A percentile compares a stretch with the other conserved stretches of the same genome.
phyloP scores from a whole-genome alignment of 1,140 invertebrate genomes.

The Lordiphosa clarofinis region DNA sequence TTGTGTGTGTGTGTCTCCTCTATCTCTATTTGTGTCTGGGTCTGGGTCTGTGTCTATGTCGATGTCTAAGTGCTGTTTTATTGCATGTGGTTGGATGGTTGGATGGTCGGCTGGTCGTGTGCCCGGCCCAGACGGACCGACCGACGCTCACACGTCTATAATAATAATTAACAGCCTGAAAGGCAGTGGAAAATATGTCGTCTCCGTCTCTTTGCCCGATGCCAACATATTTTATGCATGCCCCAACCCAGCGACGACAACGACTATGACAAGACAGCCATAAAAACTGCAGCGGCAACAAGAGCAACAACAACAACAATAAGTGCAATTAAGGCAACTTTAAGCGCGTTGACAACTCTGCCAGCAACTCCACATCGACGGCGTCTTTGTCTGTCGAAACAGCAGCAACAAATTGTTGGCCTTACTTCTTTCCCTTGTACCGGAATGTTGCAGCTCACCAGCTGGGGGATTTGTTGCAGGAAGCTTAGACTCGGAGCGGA shows the following conservation, averaged over 20 bases:
- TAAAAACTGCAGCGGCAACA: constrained; percentile 43
- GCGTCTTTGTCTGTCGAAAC: constrained; percentile 38
- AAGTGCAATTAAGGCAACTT: constrained; percentile 69
- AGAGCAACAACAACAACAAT: constrained; percentile 36
- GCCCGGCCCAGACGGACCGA: constrained; percentile 39
- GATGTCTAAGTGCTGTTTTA: constrained; percentile 73
- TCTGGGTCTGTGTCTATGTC: constrained; percentile 23
- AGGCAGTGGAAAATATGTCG: constrained; percentile 57
- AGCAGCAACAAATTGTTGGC: constrained; percentile 65
- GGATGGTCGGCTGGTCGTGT: constrained; percentile 31
- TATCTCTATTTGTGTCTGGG: constrained; percentile 10
- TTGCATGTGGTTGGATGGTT: constrained; percentile 62
- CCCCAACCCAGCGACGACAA: constrained; percentile 30
- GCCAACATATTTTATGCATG: constrained; percentile 73
- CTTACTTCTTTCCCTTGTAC: constrained; percentile 51
- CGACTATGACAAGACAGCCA: constrained; percentile 53
- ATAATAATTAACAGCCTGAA: constrained; percentile 78
- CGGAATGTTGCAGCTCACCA: constrained; percentile 50
- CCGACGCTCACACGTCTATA: constrained; percentile 71
- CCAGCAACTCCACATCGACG: constrained; percentile 63
- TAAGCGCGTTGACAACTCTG: constrained; percentile 74
- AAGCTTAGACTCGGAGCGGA: constrained; percentile 59
- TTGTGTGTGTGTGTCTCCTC: constrained; percentile 4
- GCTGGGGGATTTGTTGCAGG: constrained; percentile 58
- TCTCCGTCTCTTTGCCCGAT: constrained; percentile 30